A percentile compares a stretch with the other conserved stretches of the same genome.
Evolutionary conservation across 2,797 vertebrate genomes (phyloP).

Genomic region (Coilia nasus): DNA sequence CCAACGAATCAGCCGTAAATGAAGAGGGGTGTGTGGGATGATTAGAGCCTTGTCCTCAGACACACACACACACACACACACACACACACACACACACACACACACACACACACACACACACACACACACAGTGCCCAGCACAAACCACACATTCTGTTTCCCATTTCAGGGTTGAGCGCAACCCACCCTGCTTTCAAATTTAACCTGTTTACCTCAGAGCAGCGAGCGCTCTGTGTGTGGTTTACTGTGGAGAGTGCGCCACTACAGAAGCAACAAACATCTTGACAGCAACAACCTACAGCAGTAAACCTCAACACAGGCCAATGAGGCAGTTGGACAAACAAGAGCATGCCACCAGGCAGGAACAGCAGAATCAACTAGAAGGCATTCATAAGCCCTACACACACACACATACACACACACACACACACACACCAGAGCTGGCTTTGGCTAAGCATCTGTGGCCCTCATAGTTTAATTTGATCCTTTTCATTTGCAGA

Average conservation of each 20-base stretch:
- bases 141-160: not conserved
- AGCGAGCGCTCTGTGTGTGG: not conserved
- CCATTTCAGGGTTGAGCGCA: constrained; percentile 1
- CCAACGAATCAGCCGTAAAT: not conserved
- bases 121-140: not conserved
- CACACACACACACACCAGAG: no score
- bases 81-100: no score
- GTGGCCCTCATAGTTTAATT: no score
- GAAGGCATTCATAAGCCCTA: not conserved
- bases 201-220: not conserved
- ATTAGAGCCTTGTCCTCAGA: not conserved
- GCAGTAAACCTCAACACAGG: not conserved
- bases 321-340: not conserved
- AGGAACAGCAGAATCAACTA: not conserved
- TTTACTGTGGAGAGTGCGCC: not conserved
- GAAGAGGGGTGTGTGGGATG: not conserved
- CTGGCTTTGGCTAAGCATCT: no score
- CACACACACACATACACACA: not conserved
- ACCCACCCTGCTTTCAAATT: constrained; percentile 7
- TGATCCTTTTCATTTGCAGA: no score
- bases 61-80: not conserved
- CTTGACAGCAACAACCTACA: not conserved
- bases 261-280: not conserved
- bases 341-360: not conserved
- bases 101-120: no score